Evolutionary conservation across 2,797 vertebrate species (phyloP), one percentile per base, ranked within the genome.

Genomic region (Acomys russatus): DNA sequence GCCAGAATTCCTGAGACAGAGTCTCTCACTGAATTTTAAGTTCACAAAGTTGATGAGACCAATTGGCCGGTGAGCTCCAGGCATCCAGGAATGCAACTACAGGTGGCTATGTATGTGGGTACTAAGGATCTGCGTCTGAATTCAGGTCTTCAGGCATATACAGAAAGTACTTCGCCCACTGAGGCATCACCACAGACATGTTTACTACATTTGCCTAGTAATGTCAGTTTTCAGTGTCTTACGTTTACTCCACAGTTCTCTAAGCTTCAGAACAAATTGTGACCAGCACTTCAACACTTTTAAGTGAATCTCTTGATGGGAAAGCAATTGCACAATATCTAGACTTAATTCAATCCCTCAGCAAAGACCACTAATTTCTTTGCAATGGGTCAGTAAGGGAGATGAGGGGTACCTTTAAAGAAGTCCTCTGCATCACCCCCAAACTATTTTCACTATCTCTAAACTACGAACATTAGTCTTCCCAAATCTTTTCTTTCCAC

Each of bases 141-240:
- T 51, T 20, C 63, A 66, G 38, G 38, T 85, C 63, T 85, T 33
- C 28, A 33, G 11, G 38, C 18, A 14, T 22, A 1, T 14, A 23
- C 3, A 85, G 18, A 10, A 68, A 68, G 28, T 20, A 51, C 28
- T 33, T 51, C 30, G 68, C 28, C 17, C 51, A 51, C 44, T 33
- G 18, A n/a, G 30, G 6, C 44, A 51, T 33, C 17, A 68, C 17
- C 17, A 38, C 6, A 66, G 38, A 33, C 28, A 59, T 56, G 18
- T 95, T 73, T 35, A 38, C 66, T 95, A 88, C 7, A 76, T 92
- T 90, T 97, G n/a, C 76, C 70, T 92, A 90, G 44, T 63, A 89
- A 84, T 61, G 33, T 54, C 25, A 73, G 11, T 25, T 84, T 90
- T 93, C 84, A 68, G 44, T 86, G 9, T 71, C 86, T 70, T 79